Conservation (phyloP, 2,797 vertebrate genomes). For the Glyptemys insculpta region DNA sequence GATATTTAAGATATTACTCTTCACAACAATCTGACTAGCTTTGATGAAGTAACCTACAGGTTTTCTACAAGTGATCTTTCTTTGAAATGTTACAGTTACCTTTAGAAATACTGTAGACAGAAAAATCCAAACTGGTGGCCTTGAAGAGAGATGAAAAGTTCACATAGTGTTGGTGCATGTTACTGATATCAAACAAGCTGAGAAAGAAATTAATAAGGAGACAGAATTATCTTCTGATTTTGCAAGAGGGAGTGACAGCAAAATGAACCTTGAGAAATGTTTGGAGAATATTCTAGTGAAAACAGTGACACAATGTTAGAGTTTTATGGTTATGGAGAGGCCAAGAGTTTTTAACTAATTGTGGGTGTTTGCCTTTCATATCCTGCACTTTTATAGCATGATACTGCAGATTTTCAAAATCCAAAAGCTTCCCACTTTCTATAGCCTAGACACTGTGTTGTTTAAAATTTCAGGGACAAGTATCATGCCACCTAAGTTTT, state of each 20-base stretch:
- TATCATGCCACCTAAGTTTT: background rate
- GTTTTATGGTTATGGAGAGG: conserved; percentile 60
- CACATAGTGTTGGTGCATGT: conserved; percentile 6
- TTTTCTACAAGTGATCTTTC: conserved; percentile 6
- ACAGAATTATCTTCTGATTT: conserved; percentile 67
- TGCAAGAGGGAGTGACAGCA: conserved; percentile 67
- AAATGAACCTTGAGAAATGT: conserved; percentile 74
- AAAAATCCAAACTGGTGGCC: conserved; percentile 31
- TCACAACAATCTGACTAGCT: background rate
- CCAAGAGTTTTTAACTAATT: conserved; percentile 48
- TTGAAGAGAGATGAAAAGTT: conserved; percentile 54
- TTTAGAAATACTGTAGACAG: conserved; percentile 21
- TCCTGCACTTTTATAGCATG: background rate
- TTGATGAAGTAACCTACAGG: background rate
- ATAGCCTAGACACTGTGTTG: background rate
- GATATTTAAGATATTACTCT: background rate
- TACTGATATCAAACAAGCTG: conserved; percentile 63
- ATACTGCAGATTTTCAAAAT: background rate
- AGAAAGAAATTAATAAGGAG: conserved; percentile 51
- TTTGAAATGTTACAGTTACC: conserved; percentile 32
- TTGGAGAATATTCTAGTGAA: conserved; percentile 66
- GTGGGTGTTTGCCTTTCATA: background rate
- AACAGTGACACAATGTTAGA: conserved; percentile 64
- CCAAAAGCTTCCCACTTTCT: conserved; percentile 1
- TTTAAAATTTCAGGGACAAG: background rate